Conservation (phyloP, 2,113 vertebrate species). For the Myotis yumanensis region DNA sequence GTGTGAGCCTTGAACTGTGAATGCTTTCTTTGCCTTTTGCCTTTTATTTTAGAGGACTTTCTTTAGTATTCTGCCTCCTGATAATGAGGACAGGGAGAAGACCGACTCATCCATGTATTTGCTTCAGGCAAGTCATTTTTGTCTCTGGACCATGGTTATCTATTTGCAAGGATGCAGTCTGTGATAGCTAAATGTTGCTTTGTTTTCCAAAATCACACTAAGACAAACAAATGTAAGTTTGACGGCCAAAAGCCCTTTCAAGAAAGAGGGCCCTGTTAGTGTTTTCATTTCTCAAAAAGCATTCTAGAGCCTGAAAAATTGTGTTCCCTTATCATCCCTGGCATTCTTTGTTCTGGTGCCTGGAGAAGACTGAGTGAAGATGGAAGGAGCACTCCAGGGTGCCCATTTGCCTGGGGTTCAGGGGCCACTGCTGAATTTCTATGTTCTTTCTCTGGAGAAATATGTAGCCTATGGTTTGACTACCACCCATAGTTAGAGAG, state of each 20-base stretch:
- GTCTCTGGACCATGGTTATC: background rate
- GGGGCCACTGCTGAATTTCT: conserved; percentile 35
- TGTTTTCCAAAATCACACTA: conserved; percentile 26
- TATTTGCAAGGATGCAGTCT: background rate
- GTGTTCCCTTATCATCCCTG: background rate
- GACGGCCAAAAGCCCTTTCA: background rate
- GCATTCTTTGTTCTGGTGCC: background rate
- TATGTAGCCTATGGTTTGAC: conserved; percentile 31
- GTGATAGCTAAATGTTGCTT: conserved; percentile 1
- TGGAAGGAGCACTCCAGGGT: background rate
- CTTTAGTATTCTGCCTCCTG: background rate
- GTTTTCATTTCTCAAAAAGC: background rate
- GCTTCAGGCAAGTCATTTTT: background rate
- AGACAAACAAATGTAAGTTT: background rate
- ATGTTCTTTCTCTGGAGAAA: conserved; percentile 50
- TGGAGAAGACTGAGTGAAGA: conserved; percentile 1
- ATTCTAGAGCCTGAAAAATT: background rate
- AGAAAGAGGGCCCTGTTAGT: background rate
- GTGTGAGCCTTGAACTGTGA: background rate
- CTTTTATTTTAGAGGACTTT: background rate
- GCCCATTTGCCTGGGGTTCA: background rate
- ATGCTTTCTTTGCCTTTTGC: background rate
- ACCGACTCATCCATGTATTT: background rate
- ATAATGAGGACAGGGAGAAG: background rate
- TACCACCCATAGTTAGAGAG: conserved; percentile 31